Base-by-base conservation (phyloP, 1,140 invertebrate genomes). In the Thaumetopoea pityocampa region DNA sequence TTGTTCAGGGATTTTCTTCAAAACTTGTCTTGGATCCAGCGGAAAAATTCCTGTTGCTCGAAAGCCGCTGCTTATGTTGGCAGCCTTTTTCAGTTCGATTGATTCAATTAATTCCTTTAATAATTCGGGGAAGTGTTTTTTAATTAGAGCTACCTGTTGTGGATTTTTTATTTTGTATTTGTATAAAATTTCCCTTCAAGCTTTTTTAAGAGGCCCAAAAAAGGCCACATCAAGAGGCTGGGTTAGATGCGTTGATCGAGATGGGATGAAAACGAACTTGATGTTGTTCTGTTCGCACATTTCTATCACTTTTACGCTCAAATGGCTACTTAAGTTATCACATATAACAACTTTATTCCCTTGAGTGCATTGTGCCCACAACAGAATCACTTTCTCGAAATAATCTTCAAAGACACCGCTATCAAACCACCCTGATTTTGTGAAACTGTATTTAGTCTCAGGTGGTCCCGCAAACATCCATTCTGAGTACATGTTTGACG, bases 391-490 rank as follows among this genome's bases (percentile, higher is more conserved):
- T 5, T 5, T 23, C 10, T 28, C 6, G 49, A 81, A 65, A 67
- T 68, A 85, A 35, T 85, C 61, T 24, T 63, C 54, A 56, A 84
- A 85, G 20, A 32, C 47, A 4, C 4, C 7, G 4, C 29, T 30
- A 22, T 82, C 76, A 62, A 85, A 81, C 77, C 74, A 84, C 2
- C 74, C 73, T 14, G 47, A 57, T 38, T 32, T 22, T 3, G 51
- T 52, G 27, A 63, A 20, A 44, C 81, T 84, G 34, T 68, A 85
- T 15, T 61, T 35, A 5, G 55, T 40, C 2, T 45, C 38, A 10
- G 32, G 9, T 3, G 72, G 73, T 7, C 77, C 78, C 41, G 43
- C 40, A 53, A 59, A 26, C 2, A 29, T 49, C 71, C 79, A 85
- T 20, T 51, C 58, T 10, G 49, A 16, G 37, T 58, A 80, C 7